Percentiles rank a stretch among this genome's conserved stretches.
phyloP scores from a whole-genome alignment of 1,140 invertebrate species.

The Rhyzopertha dominica region DNA sequence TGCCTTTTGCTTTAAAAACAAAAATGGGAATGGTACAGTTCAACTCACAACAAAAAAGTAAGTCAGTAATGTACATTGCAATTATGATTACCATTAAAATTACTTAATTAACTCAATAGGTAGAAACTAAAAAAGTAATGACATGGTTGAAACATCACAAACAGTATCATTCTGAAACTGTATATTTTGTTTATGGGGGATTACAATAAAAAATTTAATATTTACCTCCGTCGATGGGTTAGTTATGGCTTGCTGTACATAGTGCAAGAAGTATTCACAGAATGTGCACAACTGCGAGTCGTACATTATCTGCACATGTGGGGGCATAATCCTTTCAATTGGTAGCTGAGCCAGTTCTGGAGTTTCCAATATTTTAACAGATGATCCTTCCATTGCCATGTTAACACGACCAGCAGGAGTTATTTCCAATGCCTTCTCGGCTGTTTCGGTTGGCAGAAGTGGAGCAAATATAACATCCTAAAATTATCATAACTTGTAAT shows the following conservation, averaged over 20 bases:
- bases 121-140: no score
- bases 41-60: no score
- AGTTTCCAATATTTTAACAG: slow-evolving; percentile 13
- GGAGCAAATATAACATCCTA: slow-evolving; percentile 52
- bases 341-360: slow-evolving; percentile 55
- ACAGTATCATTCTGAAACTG: no score
- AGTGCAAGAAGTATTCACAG: slow-evolving; percentile 79
- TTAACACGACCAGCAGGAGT: slow-evolving; percentile 6
- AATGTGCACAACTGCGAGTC: slow-evolving; percentile 62
- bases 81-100: no score
- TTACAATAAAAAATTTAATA: no score
- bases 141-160: no score
- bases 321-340: slow-evolving; percentile 58
- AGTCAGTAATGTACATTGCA: no score
- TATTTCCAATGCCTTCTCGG: slow-evolving; percentile 39
- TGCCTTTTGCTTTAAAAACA: no score
- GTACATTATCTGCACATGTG: slow-evolving; percentile 44
- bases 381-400: slow-evolving; percentile 12
- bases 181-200: no score
- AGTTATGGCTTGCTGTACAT: slow-evolving; percentile 67
- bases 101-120: no score
- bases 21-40: no score
- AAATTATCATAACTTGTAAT: slow-evolving; percentile 19
- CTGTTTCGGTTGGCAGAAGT: slow-evolving; percentile 46
- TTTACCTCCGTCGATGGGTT: slow-evolving; percentile 61